phyloP scores from a whole-genome alignment of 2,113 vertebrate species.

The Pelmatolapia mariae region DNA sequence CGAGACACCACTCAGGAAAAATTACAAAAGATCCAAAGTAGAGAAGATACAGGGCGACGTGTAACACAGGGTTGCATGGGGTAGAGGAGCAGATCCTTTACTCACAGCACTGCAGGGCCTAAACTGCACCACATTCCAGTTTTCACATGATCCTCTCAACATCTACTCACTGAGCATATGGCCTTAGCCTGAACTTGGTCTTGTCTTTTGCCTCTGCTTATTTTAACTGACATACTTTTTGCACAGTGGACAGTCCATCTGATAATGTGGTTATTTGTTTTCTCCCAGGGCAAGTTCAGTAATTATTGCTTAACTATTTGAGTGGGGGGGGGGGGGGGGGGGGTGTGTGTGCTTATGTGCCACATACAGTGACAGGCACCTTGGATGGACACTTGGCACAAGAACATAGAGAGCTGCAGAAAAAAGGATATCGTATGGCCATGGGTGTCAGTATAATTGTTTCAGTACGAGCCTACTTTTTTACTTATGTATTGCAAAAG shows the following conservation, averaged over 20 bases:
- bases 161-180: slow-evolving; percentile 17
- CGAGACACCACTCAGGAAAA: slow-evolving; percentile 18
- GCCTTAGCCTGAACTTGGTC: slow-evolving; percentile 58
- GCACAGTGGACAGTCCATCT: slow-evolving; percentile 68
- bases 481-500: slow-evolving; percentile 7
- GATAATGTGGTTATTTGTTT: slow-evolving; percentile 72
- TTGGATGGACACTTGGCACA: slow-evolving; percentile 14
- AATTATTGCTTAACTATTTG: slow-evolving; percentile 68
- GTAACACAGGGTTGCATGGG: slow-evolving; percentile 24
- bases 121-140: slow-evolving; percentile 3
- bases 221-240: slow-evolving; percentile 69
- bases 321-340: neutral
- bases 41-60: slow-evolving; percentile 12
- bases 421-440: neutral
- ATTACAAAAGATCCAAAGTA: slow-evolving; percentile 1
- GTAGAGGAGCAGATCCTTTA: slow-evolving; percentile 23
- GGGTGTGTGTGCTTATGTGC: slow-evolving; percentile 17
- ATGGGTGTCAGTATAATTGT: neutral
- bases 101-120: slow-evolving; percentile 20
- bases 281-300: slow-evolving; percentile 63
- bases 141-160: slow-evolving; percentile 31
- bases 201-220: slow-evolving; percentile 64
- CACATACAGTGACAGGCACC: slow-evolving; percentile 35
- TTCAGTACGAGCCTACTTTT: neutral
- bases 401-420: neutral